Evolutionary conservation across 37 sponge, comb jelly and placozoan genomes (phyloP).

Genomic region (Axinella damicornis): DNA sequence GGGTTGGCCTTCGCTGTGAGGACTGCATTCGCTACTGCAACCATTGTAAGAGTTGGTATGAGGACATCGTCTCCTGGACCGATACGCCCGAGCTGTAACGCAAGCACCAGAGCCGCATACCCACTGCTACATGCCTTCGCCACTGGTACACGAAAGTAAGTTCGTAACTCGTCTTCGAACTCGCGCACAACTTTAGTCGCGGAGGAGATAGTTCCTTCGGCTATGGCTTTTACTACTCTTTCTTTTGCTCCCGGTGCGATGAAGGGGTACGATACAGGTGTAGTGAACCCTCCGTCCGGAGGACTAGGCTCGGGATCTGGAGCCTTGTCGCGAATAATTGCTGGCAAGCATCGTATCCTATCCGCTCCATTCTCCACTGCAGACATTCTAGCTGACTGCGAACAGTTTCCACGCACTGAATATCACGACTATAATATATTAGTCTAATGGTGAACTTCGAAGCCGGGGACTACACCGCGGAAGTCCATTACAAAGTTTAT

Average conservation of each 20-base stretch:
- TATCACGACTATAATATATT: too few species aligned
- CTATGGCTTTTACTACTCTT: conserved; percentile 46
- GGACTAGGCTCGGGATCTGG: conserved; percentile 52
- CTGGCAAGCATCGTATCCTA: not conserved
- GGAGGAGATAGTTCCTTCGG: conserved; percentile 54
- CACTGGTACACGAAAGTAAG: conserved; percentile 18
- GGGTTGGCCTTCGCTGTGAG: conserved; percentile 46
- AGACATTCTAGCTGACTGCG: too few species aligned
- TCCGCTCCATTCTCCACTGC: too few species aligned
- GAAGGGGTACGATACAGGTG: conserved; percentile 53
- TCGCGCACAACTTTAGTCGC: conserved; percentile 50
- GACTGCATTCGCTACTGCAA: conserved; percentile 60
- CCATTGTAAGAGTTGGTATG: conserved; percentile 66
- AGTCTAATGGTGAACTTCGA: too few species aligned
- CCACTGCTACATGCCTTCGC: conserved; percentile 72
- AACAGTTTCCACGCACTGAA: too few species aligned
- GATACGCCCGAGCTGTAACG: conserved; percentile 36
- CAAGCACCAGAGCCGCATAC: conserved; percentile 59
- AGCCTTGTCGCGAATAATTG: not conserved
- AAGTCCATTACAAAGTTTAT: too few species aligned
- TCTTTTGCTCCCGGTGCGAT: conserved; percentile 44
- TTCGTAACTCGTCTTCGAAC: conserved; percentile 39
- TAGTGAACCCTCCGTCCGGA: conserved; percentile 30
- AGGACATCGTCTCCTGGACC: conserved; percentile 59
- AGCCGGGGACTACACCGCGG: too few species aligned